Percentiles rank a stretch among this genome's conserved stretches.
Evolutionary conservation across 64 coral and sea anemone genomes (phyloP).

Genomic region (Montipora efflorescens): DNA sequence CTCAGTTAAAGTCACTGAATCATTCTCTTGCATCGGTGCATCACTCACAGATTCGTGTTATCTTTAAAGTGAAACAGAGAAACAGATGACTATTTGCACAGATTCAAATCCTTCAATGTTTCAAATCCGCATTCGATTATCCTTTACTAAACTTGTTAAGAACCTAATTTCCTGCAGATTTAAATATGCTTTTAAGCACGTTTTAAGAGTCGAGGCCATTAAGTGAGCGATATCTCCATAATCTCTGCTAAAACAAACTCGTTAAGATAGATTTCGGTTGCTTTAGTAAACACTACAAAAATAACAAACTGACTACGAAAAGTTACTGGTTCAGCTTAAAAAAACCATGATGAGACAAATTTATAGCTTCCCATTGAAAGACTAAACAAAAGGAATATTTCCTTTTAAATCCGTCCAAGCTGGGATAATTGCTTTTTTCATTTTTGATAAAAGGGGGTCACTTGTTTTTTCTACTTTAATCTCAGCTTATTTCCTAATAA

Average conservation of each 20-base stretch:
- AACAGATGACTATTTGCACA: conserved; percentile 7
- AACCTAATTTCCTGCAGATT: neutral
- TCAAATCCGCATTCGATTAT: neutral
- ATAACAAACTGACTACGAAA: neutral
- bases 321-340: neutral
- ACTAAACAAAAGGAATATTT: neutral
- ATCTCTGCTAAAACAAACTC: neutral
- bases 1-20: neutral
- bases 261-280: conserved; percentile 21
- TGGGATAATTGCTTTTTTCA: conserved; percentile 1
- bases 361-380: neutral
- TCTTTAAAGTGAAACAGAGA: neutral
- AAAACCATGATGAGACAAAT: conserved; percentile 8
- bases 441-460: neutral
- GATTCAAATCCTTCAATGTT: conserved; percentile 17
- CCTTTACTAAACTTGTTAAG: neutral
- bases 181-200: neutral
- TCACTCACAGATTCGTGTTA: neutral
- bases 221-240: conserved; percentile 9
- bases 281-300: neutral
- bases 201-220: neutral
- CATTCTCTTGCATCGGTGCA: neutral
- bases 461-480: conserved; percentile 16
- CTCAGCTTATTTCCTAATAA: conserved; percentile 31
- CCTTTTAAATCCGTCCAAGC: neutral